A percentile compares a stretch with the other conserved stretches of the same genome.
phyloP scores from a whole-genome alignment of 2,888 invertebrate genomes.

The Micropterix aruncella region DNA sequence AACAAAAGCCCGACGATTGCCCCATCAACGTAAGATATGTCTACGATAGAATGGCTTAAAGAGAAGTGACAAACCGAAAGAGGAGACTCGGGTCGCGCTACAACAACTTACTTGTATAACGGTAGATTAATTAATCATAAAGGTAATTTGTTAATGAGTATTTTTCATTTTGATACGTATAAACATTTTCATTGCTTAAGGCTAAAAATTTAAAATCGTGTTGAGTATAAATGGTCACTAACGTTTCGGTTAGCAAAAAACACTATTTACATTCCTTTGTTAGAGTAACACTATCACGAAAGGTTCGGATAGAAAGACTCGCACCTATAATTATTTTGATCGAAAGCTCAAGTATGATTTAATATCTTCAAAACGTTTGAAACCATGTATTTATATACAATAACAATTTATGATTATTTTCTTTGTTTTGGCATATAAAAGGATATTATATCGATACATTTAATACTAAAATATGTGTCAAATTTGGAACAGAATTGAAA shows the following conservation, averaged over 20 bases:
- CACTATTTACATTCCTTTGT: background rate
- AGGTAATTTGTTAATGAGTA: background rate
- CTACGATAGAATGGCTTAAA: no score
- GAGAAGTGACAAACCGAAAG: no score
- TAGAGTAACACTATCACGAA: background rate
- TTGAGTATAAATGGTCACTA: background rate
- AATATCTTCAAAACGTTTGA: background rate
- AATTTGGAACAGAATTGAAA: no score
- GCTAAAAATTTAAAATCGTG: background rate
- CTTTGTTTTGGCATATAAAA: background rate
- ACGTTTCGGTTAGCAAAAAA: background rate
- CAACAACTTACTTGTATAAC: background rate
- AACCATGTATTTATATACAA: background rate
- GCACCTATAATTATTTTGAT: background rate
- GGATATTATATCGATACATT: background rate
- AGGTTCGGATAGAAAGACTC: no score
- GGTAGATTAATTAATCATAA: background rate
- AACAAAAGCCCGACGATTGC: no score
- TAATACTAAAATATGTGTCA: background rate
- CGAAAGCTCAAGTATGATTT: background rate
- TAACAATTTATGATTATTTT: background rate
- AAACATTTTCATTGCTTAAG: background rate
- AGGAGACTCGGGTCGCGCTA: no score
- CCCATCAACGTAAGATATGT: no score
- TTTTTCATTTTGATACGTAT: background rate